Evolutionary conservation across 1,140 invertebrate species (phyloP).

Genomic region (Pygmarrhopalites habei): DNA sequence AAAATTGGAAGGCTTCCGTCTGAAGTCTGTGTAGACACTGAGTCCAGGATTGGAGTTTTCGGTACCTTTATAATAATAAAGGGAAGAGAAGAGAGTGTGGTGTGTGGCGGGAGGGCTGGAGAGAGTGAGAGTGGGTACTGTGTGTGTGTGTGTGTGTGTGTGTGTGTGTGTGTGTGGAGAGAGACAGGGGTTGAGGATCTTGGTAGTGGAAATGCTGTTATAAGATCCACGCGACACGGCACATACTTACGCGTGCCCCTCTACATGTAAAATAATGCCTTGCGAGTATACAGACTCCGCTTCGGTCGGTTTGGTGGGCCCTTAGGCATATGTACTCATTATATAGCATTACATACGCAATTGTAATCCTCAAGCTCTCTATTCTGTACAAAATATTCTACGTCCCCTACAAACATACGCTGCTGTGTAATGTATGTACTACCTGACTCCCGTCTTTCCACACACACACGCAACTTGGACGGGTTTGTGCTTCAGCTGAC

Average conservation of each 20-base stretch:
- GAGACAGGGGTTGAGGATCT: slow-evolving; percentile 7
- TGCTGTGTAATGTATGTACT: too few relatives aligned
- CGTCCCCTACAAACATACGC: too few relatives aligned
- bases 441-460: too few relatives aligned
- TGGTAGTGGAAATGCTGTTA: background rate
- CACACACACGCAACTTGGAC: too few relatives aligned
- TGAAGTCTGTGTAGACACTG: background rate
- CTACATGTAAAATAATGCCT: slow-evolving; percentile 5
- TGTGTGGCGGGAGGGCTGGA: background rate
- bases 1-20: too few relatives aligned
- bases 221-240: slow-evolving; percentile 11
- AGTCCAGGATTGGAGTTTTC: background rate
- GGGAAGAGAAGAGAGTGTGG: background rate
- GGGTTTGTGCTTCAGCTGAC: too few relatives aligned
- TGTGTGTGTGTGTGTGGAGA: background rate
- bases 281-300: too few relatives aligned
- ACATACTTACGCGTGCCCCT: slow-evolving; percentile 18
- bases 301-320: slow-evolving; percentile 2
- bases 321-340: background rate
- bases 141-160: background rate
- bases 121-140: slow-evolving; percentile 3
- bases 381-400: too few relatives aligned
- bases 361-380: too few relatives aligned
- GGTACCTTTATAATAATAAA: slow-evolving; percentile 5
- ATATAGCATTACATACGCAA: too few relatives aligned